Conservation (phyloP, 2,113 vertebrate genomes). For the Gallinago media region DNA sequence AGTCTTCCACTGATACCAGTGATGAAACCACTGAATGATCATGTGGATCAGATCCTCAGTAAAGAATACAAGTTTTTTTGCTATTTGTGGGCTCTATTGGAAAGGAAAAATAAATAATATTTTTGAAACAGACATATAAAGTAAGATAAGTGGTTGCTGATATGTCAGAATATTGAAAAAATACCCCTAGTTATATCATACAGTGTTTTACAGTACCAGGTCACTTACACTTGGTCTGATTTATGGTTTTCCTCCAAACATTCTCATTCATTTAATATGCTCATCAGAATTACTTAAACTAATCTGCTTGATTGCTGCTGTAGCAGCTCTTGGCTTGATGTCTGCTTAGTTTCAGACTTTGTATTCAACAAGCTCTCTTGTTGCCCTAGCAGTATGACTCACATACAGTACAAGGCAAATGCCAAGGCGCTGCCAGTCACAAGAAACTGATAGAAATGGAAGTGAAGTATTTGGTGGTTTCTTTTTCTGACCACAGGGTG, state of each 20-base stretch:
- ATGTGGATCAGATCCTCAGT: not conserved
- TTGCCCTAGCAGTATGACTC: not conserved
- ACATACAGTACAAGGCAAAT: slow-evolving; percentile 24
- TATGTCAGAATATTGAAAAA: not conserved
- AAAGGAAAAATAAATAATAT: not conserved
- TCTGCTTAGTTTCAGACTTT: slow-evolving; percentile 50
- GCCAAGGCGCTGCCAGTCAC: slow-evolving; percentile 33
- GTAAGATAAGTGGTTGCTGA: not conserved
- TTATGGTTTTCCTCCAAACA: not conserved
- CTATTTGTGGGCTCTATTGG: not conserved
- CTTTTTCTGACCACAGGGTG: slow-evolving; percentile 45
- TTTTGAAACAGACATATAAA: not conserved
- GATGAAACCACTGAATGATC: not conserved
- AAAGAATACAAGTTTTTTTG: not conserved
- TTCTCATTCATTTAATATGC: not conserved
- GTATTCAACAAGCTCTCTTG: slow-evolving; percentile 24
- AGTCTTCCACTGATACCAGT: not conserved
- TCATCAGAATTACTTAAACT: slow-evolving; percentile 14
- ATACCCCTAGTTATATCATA: not conserved
- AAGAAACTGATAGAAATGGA: slow-evolving; percentile 56
- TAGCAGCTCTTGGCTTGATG: slow-evolving; percentile 23
- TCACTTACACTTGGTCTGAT: not conserved
- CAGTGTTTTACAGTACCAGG: not conserved
- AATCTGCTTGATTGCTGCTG: slow-evolving; percentile 51
- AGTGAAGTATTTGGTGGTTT: slow-evolving; percentile 31